Base-by-base conservation (phyloP, 2,113 vertebrate species). In the Morone saxatilis region DNA sequence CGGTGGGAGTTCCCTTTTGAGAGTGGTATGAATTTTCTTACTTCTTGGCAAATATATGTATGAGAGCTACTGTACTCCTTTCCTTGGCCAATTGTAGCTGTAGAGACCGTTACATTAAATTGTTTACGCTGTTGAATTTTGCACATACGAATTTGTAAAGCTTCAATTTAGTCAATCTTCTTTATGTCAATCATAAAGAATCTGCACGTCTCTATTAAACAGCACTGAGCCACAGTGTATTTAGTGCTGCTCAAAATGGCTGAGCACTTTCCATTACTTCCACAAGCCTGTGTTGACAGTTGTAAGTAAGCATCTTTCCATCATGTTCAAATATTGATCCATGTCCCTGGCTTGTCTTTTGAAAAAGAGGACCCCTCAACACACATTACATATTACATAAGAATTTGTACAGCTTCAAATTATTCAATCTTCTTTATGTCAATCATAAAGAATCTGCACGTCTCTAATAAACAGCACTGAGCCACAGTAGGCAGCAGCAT, bases 261-360 rank as follows among this genome's bases (percentile, higher is more conserved):
- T 8, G 45, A 54, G 53, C 60, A 67, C 65, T 65, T 59, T 66
- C 77, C 71, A 71, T 80, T 71, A 85, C 48, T 56, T 74, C 50
- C 43, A 69, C 60, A 67, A 48, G 41, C 17, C 47, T 0, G 5
- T 31, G 62, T 72, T 81, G 71, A 83, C 76, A 83, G 62, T 43
- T 79, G 67, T 65, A 59, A 25, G 25, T 25, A 25, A 76, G 65
- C 57, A 77, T 72, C 61, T 76, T 63, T 71, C 75, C 59, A 83
- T 83, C 69, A 57, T 75, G 57, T 62, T 86, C 81, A 81, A 78
- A 75, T 84, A 81, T 86, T 68, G 78, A 84, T 80, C 71, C 54
- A 6, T 68, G 66, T 76, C 68, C 20, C 66, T 59, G 75, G 31
- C 53, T 47, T 76, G 36, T 62, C 47, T 56, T 80, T 65, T 10